Percentiles rank a stretch among this genome's conserved stretches.
phyloP scores from a whole-genome alignment of 2,888 invertebrate genomes.

The Agrochola macilenta region DNA sequence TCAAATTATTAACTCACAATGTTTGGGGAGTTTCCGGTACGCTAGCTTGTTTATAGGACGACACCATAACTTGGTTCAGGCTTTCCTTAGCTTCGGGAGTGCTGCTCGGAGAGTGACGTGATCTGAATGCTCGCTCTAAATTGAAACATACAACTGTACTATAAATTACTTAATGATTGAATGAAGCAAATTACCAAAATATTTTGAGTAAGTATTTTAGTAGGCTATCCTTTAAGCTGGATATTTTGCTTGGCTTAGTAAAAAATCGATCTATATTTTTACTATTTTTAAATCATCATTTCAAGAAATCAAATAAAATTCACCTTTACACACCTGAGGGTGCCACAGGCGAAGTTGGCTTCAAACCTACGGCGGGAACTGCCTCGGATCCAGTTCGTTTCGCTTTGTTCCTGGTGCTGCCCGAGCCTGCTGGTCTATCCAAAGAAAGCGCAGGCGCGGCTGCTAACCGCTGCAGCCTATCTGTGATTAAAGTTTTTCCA shows the following conservation, averaged over 20 bases:
- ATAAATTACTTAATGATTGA: constrained; percentile 8
- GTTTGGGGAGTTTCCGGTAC: constrained; percentile 68
- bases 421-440: constrained; percentile 61
- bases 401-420: constrained; percentile 59
- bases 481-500: constrained; percentile 74
- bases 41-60: constrained; percentile 60
- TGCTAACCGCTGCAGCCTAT: constrained; percentile 75
- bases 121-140: constrained; percentile 66
- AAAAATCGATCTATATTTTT: neutral
- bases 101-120: constrained; percentile 70
- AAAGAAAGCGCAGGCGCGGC: constrained; percentile 52
- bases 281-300: neutral
- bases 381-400: constrained; percentile 64
- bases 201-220: neutral
- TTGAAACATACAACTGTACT: constrained; percentile 28
- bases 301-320: constrained; percentile 72
- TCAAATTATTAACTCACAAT: constrained; percentile 68
- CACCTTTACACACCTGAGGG: constrained; percentile 88
- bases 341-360: constrained; percentile 67
- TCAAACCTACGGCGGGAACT: constrained; percentile 57
- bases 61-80: constrained; percentile 45
- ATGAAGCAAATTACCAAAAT: neutral
- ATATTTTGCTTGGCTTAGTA: neutral
- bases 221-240: neutral
- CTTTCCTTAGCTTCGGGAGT: constrained; percentile 68